Conservation (phyloP, 2,888 invertebrate genomes). For the Acronicta aceris region DNA sequence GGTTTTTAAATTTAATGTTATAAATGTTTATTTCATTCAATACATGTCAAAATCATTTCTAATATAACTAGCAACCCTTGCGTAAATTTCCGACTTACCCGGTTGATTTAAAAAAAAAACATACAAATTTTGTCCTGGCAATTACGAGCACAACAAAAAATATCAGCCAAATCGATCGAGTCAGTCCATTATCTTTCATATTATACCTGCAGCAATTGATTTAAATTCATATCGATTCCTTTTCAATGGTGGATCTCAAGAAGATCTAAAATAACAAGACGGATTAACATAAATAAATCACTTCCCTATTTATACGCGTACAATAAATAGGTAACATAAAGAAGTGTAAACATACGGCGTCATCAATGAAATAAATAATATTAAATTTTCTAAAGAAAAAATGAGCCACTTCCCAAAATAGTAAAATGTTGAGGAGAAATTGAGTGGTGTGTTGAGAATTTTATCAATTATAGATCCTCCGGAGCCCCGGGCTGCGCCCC, state of each 20-base stretch:
- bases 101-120: too few relatives aligned
- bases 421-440: conserved; percentile 76
- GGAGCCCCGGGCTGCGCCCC: conserved; percentile 62
- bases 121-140: too few relatives aligned
- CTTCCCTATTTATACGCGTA: conserved; percentile 35
- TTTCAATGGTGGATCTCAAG: conserved; percentile 22
- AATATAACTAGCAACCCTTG: too few relatives aligned
- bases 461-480: conserved; percentile 80
- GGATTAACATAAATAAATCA: conserved; percentile 38
- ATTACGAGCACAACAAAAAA: too few relatives aligned
- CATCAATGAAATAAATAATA: conserved; percentile 56
- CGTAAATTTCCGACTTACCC: too few relatives aligned
- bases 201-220: conserved; percentile 27
- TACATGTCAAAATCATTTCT: too few relatives aligned
- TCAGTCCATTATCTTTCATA: too few relatives aligned
- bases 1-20: too few relatives aligned
- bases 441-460: conserved; percentile 80
- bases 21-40: too few relatives aligned
- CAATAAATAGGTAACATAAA: conserved; percentile 39
- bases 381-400: conserved; percentile 60
- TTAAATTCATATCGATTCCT: conserved; percentile 14
- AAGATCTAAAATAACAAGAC: conserved; percentile 24
- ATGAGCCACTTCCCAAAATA: conserved; percentile 71
- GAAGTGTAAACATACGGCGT: conserved; percentile 47
- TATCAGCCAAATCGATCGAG: too few relatives aligned